These are phyloP conservation scores for Sapayoa aenigma DNA, from an alignment of 2,113 vertebrate species.

Conservation along the genomic window DNA sequence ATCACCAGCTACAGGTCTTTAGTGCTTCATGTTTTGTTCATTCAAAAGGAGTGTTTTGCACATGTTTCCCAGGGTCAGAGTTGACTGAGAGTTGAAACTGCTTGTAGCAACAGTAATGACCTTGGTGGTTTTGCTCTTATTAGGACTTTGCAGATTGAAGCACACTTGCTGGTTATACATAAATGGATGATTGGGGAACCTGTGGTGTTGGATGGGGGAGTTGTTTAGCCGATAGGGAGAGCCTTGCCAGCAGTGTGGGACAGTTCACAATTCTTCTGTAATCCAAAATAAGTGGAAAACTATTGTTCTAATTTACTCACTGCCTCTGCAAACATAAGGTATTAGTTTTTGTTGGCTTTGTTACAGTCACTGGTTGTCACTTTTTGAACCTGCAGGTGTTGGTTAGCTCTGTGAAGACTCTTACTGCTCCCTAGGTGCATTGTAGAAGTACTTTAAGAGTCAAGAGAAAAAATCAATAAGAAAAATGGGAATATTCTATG, in stretches of 20 bases:
- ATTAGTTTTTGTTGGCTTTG: constrained; percentile 14
- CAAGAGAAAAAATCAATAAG: neutral
- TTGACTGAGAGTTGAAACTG: neutral
- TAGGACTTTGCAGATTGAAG: neutral
- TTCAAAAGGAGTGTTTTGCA: neutral
- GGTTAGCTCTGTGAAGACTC: neutral
- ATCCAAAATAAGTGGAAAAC: neutral
- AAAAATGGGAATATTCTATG: neutral
- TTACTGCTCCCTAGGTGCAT: neutral
- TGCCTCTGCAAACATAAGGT: constrained; percentile 32
- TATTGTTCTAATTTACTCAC: constrained; percentile 19
- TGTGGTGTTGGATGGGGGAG: neutral
- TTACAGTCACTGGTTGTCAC: neutral
- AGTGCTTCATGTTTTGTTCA: neutral
- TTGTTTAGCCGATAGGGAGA: neutral
- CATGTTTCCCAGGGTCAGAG: neutral
- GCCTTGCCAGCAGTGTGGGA: neutral
- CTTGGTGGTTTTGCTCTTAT: neutral
- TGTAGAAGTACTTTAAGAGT: constrained; percentile 1
- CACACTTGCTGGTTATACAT: neutral
- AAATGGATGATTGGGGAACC: neutral
- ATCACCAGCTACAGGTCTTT: neutral
- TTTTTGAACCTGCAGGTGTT: constrained; percentile 56
- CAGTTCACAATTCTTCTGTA: neutral
- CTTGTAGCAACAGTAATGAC: neutral